Evolutionary conservation across 2,113 vertebrate genomes (phyloP).

Genomic region (Upupa epops): DNA sequence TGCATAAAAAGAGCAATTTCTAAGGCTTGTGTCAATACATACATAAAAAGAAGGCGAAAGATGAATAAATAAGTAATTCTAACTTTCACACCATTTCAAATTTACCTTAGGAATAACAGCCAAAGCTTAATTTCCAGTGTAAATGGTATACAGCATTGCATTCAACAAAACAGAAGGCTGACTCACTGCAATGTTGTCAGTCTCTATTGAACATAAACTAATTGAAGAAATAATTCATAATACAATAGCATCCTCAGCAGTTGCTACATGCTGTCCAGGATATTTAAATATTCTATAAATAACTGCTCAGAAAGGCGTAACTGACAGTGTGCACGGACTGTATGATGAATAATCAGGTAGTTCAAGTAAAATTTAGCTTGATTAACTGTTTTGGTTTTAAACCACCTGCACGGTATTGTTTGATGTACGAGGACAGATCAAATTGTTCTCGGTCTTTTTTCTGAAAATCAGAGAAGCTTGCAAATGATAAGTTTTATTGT

Average conservation of each 20-base stretch:
- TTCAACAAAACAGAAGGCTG: conserved; percentile 54
- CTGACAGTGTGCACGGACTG: conserved; percentile 65
- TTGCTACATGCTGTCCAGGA: conserved; percentile 60
- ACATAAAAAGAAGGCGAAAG: neutral
- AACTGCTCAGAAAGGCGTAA: conserved; percentile 68
- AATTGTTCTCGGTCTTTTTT: conserved; percentile 65
- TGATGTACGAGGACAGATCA: conserved; percentile 68
- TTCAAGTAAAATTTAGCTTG: conserved; percentile 75
- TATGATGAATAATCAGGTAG: conserved; percentile 74
- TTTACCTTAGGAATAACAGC: conserved; percentile 24
- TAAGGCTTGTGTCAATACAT: neutral
- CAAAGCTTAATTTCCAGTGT: conserved; percentile 9
- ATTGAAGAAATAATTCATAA: conserved; percentile 71
- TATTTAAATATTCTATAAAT: conserved; percentile 77
- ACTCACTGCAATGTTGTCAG: conserved; percentile 62
- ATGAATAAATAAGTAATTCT: neutral
- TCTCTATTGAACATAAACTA: conserved; percentile 65
- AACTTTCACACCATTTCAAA: neutral
- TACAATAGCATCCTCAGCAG: conserved; percentile 69
- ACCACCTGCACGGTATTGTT: conserved; percentile 59
- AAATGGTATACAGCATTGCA: conserved; percentile 14
- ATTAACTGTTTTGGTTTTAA: conserved; percentile 79
- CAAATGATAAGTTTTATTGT: conserved; percentile 73
- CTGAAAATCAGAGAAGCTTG: conserved; percentile 63
- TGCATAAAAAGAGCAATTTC: neutral